Percentiles rank a stretch among this genome's conserved stretches.
Conservation (phyloP, 2,797 vertebrate species). For the Hephaestus fuliginosus region DNA sequence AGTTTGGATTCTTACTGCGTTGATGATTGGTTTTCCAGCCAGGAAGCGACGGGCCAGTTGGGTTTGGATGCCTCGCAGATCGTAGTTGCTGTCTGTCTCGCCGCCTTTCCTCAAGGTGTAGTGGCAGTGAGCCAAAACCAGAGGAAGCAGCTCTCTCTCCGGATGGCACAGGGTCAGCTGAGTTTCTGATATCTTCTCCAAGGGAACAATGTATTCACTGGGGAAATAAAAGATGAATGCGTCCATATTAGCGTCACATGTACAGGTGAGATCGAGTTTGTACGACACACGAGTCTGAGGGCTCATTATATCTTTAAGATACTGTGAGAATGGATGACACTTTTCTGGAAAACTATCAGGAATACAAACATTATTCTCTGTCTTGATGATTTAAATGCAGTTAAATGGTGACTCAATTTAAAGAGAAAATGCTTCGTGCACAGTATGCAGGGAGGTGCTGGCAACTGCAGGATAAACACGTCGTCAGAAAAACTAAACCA, state of each 20-base stretch:
- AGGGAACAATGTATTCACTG: constrained; percentile 77
- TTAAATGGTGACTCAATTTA: too few species aligned
- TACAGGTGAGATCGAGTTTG: background rate
- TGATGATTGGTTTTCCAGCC: constrained; percentile 82
- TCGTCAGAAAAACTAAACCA: too few species aligned
- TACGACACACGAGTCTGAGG: background rate
- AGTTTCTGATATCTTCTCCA: constrained; percentile 78
- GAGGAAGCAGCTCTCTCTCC: constrained; percentile 83
- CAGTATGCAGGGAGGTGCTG: too few species aligned
- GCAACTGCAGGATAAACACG: too few species aligned
- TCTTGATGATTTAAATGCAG: too few species aligned
- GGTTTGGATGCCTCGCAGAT: constrained; percentile 76
- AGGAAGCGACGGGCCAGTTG: constrained; percentile 80
- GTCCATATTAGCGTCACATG: background rate
- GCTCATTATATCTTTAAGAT: background rate
- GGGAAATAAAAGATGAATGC: background rate
- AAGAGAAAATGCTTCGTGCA: too few species aligned
- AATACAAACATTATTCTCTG: too few species aligned
- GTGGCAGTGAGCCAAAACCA: constrained; percentile 84
- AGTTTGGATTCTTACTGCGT: constrained; percentile 61
- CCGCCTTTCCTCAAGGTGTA: constrained; percentile 83
- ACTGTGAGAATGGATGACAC: too few species aligned
- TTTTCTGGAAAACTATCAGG: too few species aligned
- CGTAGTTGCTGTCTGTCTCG: constrained; percentile 71
- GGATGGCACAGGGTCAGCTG: constrained; percentile 84